Evolutionary conservation across 1,140 invertebrate species (phyloP).

Genomic region (Archivesica marissinica): DNA sequence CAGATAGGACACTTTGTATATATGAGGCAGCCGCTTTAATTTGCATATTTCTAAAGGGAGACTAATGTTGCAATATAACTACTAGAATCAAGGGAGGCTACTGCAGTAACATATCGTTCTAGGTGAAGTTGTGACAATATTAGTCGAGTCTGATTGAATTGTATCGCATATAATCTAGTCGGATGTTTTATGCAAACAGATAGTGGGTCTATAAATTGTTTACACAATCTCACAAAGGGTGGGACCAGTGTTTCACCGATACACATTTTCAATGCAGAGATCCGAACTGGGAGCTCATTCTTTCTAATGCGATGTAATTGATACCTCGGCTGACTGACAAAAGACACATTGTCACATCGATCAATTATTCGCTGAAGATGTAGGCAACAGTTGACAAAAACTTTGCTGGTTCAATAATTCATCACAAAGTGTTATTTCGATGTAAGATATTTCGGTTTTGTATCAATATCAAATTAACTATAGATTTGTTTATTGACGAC

Average conservation of each 20-base stretch:
- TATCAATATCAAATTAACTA: conserved; percentile 16
- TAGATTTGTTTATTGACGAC: too few relatives aligned
- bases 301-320: conserved; percentile 51
- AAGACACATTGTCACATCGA: conserved; percentile 35
- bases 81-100: not conserved
- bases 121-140: conserved; percentile 1
- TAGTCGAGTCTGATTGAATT: conserved; percentile 21
- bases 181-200: conserved; percentile 46
- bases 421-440: conserved; percentile 14
- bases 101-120: not conserved
- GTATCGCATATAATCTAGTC: conserved; percentile 51
- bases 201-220: conserved; percentile 32
- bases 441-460: not conserved
- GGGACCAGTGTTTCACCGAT: conserved; percentile 22
- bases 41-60: conserved; percentile 14
- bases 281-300: conserved; percentile 10
- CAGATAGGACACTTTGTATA: not conserved
- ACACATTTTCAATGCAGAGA: conserved; percentile 27
- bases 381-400: conserved; percentile 40
- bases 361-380: conserved; percentile 29
- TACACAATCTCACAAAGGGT: conserved; percentile 24
- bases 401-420: conserved; percentile 42
- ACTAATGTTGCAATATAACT: not conserved
- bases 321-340: conserved; percentile 9
- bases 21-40: conserved; percentile 24